Base-by-base conservation (phyloP, 2,888 invertebrate genomes). In the Clusia tigrina region DNA sequence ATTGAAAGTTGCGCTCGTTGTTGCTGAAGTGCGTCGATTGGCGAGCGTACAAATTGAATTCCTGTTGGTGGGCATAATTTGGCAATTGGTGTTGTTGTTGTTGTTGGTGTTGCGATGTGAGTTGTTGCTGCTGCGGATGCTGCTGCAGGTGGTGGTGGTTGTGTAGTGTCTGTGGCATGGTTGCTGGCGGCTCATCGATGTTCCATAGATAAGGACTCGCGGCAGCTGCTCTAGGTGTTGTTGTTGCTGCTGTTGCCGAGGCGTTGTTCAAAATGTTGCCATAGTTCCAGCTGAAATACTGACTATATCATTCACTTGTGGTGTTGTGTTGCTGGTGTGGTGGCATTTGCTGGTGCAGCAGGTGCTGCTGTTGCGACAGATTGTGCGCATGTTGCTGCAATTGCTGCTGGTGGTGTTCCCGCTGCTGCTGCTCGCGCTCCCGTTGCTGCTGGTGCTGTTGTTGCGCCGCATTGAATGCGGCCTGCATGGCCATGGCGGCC, bases 401-500 rank as follows among this genome's bases (percentile, higher is more conserved):
- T 23, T 73, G 71, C 37, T 70, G 71, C 20, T 73, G 77, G 26
- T 74, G 76, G 10, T 74, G 72, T 53, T 71, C 70, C 53, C 72
- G 76, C 51, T 69, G 77, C 53, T 71, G 75, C 12, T 73, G 73
- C 10, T 76, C 78, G 0, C 71, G 73, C 6, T 78, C 76, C 0
- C 78, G 71, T 58, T 79, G 76, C 1, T 79, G 80, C 1, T 79
- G 78, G 0, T 78, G 76, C 2, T 78, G 76, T 12, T 78, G 75
- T 17, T 79, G 81, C 54, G 76, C 80, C 53, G 79, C 80, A 48
- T 76, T 78, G 12, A 78, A 79, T 20, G 83, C 83, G 26, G 83
- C 82, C 74, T 86, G 85, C 81, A 82, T 80, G 68, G 83, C 82
- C 77, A 79, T 80, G 10, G 83, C 83, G 22, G 81, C 81, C 68